Evolutionary conservation across 2,888 invertebrate species (phyloP).

Genomic region (Aquatica leii): DNA sequence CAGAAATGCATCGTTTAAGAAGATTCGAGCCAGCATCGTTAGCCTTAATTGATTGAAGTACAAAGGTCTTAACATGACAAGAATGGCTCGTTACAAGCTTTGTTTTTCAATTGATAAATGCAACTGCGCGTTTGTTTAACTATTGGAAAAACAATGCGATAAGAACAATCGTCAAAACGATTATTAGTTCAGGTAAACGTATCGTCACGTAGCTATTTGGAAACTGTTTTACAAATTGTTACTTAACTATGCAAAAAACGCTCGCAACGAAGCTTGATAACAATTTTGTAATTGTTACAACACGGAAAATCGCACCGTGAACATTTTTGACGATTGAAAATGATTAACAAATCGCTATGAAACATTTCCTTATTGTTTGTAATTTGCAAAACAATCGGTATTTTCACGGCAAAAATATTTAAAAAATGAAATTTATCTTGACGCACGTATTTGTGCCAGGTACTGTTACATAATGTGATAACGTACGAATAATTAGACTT

Average conservation of each 20-base stretch:
- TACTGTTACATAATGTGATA: too few relatives aligned
- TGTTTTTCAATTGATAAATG: neutral
- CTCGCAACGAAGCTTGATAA: constrained; percentile 9
- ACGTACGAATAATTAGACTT: too few relatives aligned
- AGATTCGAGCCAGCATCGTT: constrained; percentile 18
- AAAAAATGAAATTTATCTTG: too few relatives aligned
- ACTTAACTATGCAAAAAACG: neutral
- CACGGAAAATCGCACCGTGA: too few relatives aligned
- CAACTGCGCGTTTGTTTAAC: constrained; percentile 6
- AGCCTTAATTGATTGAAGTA: constrained; percentile 19
- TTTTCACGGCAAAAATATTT: too few relatives aligned
- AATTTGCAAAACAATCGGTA: too few relatives aligned
- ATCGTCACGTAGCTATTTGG: constrained; percentile 21
- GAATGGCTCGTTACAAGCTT: constrained; percentile 4
- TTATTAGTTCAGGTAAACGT: constrained; percentile 18
- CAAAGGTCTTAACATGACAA: constrained; percentile 20
- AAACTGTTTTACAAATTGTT: constrained; percentile 9
- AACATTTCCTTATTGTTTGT: too few relatives aligned
- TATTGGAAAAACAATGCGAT: neutral
- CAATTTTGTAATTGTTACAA: constrained; percentile 6
- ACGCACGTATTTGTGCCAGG: too few relatives aligned
- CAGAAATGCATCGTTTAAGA: constrained; percentile 2
- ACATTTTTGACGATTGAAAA: too few relatives aligned
- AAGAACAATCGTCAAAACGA: constrained; percentile 12
- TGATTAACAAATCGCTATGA: too few relatives aligned